Conservation (phyloP, 2,888 invertebrate species). For the Listrodromus nycthemerus region DNA sequence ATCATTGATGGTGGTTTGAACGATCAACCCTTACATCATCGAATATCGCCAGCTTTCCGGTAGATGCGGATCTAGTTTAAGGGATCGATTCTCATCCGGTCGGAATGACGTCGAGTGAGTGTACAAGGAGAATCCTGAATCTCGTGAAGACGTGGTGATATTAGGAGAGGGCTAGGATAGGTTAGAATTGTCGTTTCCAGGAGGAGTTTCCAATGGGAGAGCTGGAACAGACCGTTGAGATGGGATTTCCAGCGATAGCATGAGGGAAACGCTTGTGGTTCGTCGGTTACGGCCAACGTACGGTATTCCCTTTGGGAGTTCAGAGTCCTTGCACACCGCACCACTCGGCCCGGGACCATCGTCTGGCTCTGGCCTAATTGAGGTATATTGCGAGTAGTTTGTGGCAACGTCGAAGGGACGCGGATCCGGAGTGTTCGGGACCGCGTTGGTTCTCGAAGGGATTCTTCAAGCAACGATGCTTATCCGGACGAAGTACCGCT, state of each 20-base stretch:
- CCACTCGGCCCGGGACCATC: constrained; percentile 7
- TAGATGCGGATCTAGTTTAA: too few relatives aligned
- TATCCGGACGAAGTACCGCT: constrained; percentile 11
- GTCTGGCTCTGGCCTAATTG: constrained; percentile 33
- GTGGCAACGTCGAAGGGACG: constrained; percentile 27
- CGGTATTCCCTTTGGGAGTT: constrained; percentile 56
- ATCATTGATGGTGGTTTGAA: too few relatives aligned
- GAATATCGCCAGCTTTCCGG: too few relatives aligned
- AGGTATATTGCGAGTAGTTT: constrained; percentile 48
- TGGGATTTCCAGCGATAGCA: constrained; percentile 43
- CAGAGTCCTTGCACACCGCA: constrained; percentile 35
- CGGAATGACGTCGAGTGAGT: not conserved
- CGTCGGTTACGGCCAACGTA: constrained; percentile 32
- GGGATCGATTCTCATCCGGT: not conserved
- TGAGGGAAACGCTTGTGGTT: constrained; percentile 52
- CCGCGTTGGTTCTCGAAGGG: not conserved
- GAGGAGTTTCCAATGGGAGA: constrained; percentile 14
- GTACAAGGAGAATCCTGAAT: not conserved
- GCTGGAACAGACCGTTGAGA: constrained; percentile 16
- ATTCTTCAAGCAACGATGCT: constrained; percentile 6
- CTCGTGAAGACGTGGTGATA: not conserved
- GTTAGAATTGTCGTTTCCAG: not conserved
- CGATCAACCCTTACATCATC: too few relatives aligned
- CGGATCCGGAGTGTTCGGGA: not conserved
- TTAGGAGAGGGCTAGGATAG: not conserved